These are phyloP conservation scores for Macrotrachela quadricornifera DNA, from an alignment of 1,140 invertebrate species.

Conservation along the genomic window DNA sequence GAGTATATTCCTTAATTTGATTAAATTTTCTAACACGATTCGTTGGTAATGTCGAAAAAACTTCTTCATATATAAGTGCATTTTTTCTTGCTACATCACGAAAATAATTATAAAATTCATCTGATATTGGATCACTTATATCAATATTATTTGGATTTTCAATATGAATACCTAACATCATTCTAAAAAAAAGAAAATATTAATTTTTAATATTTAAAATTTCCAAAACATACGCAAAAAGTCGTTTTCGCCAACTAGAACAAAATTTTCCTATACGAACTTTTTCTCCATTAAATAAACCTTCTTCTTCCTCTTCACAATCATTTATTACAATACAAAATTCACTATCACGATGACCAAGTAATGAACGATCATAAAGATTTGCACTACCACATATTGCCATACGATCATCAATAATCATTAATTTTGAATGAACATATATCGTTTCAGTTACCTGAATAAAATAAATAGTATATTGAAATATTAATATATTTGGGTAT, in stretches of 20 bases:
- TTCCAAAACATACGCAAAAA: background rate
- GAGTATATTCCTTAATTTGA: background rate
- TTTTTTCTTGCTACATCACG: background rate
- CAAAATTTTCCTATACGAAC: background rate
- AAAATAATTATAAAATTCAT: background rate
- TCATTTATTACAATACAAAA: slow-evolving; percentile 65
- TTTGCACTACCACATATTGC: slow-evolving; percentile 89
- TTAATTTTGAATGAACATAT: slow-evolving; percentile 83
- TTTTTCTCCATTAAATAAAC: background rate
- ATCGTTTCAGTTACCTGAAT: slow-evolving; percentile 73
- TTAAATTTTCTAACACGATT: background rate
- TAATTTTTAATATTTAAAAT: no score
- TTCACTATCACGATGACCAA: slow-evolving; percentile 62
- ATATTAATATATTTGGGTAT: no score
- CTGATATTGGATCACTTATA: background rate
- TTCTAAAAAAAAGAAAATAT: no score
- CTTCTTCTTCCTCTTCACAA: slow-evolving; percentile 14
- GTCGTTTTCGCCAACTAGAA: background rate
- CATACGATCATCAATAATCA: slow-evolving; percentile 49
- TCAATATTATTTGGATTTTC: background rate
- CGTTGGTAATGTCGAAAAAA: background rate
- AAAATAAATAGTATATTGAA: slow-evolving; percentile 74
- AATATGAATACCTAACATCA: background rate
- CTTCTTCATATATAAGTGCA: background rate
- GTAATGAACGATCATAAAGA: slow-evolving; percentile 80